Base-by-base conservation (phyloP, 1,140 invertebrate species). In the Anadara kagoshimensis region DNA sequence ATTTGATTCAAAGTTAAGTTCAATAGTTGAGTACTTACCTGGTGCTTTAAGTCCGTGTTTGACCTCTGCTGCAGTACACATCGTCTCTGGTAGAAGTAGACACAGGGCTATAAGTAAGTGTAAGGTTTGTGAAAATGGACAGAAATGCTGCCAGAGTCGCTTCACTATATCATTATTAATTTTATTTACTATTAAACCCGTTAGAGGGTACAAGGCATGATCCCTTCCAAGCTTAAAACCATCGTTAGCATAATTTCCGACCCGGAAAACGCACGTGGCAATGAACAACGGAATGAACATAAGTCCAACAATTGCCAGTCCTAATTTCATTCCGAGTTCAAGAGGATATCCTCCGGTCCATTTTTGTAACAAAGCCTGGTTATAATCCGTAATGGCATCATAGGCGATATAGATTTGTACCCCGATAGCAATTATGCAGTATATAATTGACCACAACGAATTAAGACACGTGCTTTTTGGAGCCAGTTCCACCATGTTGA, bases 361-460 rank as follows among this genome's bases (percentile, higher is more conserved):
- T 11, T 78, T 69, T 29, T 74, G 53, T 7, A 63, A 51, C 3
- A 78, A 54, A 36, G 75, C 71, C 20, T 71, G 53, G 49, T 73
- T 59, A 65, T 84, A 85, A 8, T 74, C 59, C 1, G 24, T 26
- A 3, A 83, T 71, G n/a, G 78, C 74, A 91, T 79, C 94, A 93
- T 68, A 94, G 89, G 47, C 90, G 20, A 84, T 73, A 69, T 85
- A 86, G 63, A 76, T 71, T 63, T 89, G 85, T 2, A 88, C 68
- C 11, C 83, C 90, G 3, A 94, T 92, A 12, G 93, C 92, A 29
- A 94, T 87, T 14, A 95, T 88, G 44, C 95, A 95, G 87, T 96
- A 96, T 94, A 95, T 95, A 56, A 96, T 92, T 51, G 94, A 96
- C 93, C 94, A 95, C 54, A 96, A 91, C 63, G 93, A 94, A 87